Conservation (phyloP, 2,797 vertebrate genomes). For the Uromys caudimaculatus region DNA sequence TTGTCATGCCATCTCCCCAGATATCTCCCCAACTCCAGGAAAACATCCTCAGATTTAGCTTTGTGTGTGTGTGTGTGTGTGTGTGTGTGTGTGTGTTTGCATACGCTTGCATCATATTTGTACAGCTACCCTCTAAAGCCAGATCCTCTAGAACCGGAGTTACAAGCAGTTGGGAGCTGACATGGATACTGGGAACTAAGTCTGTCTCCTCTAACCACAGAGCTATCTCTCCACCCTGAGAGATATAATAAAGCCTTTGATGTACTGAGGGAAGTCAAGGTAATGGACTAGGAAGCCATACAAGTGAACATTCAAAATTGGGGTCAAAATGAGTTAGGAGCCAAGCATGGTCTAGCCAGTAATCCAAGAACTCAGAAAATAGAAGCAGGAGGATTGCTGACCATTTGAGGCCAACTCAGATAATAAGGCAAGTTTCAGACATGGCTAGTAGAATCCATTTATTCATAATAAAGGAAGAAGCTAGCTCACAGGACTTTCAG, state of each 20-base stretch:
- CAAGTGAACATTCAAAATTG: neutral
- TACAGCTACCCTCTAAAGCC: no score
- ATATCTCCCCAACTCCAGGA: neutral
- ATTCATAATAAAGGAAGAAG: neutral
- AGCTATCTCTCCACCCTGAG: neutral
- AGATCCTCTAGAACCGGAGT: neutral
- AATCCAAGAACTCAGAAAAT: neutral
- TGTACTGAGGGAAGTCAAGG: neutral
- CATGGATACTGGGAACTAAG: neutral
- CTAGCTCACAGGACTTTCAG: neutral
- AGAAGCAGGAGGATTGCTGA: neutral
- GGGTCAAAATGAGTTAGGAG: neutral
- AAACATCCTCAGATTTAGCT: neutral
- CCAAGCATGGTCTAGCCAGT: neutral
- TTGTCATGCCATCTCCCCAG: neutral
- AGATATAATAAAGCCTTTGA: neutral
- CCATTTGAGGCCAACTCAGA: neutral
- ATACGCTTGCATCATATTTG: neutral
- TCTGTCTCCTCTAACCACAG: neutral
- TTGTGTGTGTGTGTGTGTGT: neutral
- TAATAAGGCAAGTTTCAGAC: neutral
- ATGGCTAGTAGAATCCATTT: neutral
- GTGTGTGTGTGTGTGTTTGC: neutral
- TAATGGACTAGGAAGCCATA: neutral
- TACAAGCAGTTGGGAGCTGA: neutral